A percentile compares a stretch with the other conserved stretches of the same genome.
Evolutionary conservation across 2,113 vertebrate species (phyloP).

Genomic region (Mormyrus lacerda): DNA sequence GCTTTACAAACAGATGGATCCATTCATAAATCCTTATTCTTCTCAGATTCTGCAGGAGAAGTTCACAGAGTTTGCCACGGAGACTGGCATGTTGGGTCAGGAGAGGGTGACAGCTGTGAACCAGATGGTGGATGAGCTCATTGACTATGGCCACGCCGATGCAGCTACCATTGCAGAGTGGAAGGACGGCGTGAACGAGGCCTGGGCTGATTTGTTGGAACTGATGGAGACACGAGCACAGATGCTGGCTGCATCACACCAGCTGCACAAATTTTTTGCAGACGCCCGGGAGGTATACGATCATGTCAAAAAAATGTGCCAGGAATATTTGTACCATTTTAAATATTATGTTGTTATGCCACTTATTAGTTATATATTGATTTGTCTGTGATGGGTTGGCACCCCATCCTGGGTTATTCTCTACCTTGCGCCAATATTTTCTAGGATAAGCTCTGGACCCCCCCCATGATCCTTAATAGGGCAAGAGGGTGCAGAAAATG

Average conservation of each 20-base stretch:
- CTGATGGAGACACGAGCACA: conserved; percentile 87
- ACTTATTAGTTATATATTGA: background rate
- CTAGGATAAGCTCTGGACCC: background rate
- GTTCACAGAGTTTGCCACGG: conserved; percentile 81
- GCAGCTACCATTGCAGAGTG: conserved; percentile 90
- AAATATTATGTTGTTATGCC: background rate
- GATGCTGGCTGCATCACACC: conserved; percentile 84
- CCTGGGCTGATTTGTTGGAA: conserved; percentile 91
- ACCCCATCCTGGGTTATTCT: background rate
- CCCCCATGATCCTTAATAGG: background rate
- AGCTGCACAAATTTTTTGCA: conserved; percentile 90
- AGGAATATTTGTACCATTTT: background rate
- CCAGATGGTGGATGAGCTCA: conserved; percentile 94
- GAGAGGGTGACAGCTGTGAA: conserved; percentile 83
- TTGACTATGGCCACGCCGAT: conserved; percentile 84
- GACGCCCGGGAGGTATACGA: conserved; percentile 74
- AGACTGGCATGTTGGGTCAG: conserved; percentile 77
- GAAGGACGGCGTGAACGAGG: conserved; percentile 92
- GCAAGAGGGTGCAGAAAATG: background rate
- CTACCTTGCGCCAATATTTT: background rate
- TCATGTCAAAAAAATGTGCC: background rate
- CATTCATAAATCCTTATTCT: background rate
- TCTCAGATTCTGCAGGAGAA: conserved; percentile 81
- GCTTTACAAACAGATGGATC: background rate
- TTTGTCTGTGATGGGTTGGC: background rate